These are phyloP conservation scores for Chrysodeixis includens DNA, from an alignment of 2,888 invertebrate genomes.

Conservation along the genomic window DNA sequence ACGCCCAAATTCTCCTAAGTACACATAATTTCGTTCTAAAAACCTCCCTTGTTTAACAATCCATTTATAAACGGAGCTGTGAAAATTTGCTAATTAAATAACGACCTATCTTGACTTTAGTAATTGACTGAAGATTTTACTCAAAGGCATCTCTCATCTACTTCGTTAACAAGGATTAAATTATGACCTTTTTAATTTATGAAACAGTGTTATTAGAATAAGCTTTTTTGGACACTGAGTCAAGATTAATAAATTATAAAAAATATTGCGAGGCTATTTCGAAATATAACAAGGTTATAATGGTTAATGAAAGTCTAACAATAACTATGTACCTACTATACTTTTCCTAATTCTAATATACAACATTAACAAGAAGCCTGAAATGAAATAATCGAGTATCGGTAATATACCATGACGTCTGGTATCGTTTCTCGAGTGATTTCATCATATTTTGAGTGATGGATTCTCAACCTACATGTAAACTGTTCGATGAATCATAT, in stretches of 20 bases:
- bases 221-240: neutral
- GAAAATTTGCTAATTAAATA: conserved; percentile 2
- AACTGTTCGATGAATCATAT: conserved; percentile 9
- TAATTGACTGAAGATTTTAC: conserved; percentile 1
- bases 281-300: neutral
- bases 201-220: neutral
- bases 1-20: neutral
- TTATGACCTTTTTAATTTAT: neutral
- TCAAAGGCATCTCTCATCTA: neutral
- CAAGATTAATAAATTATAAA: neutral
- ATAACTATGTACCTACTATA: neutral
- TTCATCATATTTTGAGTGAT: conserved; percentile 7
- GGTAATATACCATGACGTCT: conserved; percentile 1
- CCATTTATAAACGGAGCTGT: neutral
- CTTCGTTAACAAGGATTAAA: neutral
- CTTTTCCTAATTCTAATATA: neutral
- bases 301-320: neutral
- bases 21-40: neutral
- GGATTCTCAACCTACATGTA: conserved; percentile 3
- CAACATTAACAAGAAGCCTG: neutral
- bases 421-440: conserved; percentile 1
- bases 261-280: neutral
- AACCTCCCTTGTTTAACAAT: neutral
- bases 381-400: neutral
- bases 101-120: conserved; percentile 2